Conservation (phyloP, 2,888 invertebrate species). For the Tricholauxania praeusta region DNA sequence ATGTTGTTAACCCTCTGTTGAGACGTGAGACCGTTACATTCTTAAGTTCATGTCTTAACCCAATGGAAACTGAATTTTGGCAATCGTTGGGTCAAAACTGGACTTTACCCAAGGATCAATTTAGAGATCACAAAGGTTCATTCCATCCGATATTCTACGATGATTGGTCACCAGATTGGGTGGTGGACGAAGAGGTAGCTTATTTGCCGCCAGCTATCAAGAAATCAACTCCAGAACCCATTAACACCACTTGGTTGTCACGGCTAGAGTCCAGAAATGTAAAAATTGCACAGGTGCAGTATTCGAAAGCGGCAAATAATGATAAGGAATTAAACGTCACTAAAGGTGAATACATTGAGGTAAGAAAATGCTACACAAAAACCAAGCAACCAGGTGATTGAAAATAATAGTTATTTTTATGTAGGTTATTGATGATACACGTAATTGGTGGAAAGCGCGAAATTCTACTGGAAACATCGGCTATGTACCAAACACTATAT, state of each 20-base stretch:
- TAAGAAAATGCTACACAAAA: slow-evolving; percentile 62
- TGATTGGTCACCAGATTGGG: slow-evolving; percentile 94
- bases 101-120: slow-evolving; percentile 93
- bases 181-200: slow-evolving; percentile 81
- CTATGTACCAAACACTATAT: slow-evolving; percentile 97
- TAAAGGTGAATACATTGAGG: slow-evolving; percentile 95
- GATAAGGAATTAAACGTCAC: slow-evolving; percentile 96
- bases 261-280: slow-evolving; percentile 77
- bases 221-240: slow-evolving; percentile 51
- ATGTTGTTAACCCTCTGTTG: slow-evolving; percentile 90
- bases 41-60: slow-evolving; percentile 92
- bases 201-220: slow-evolving; percentile 58
- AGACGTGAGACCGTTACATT: slow-evolving; percentile 93
- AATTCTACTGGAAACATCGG: slow-evolving; percentile 88
- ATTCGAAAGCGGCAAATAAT: slow-evolving; percentile 95
- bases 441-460: slow-evolving; percentile 98
- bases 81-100: slow-evolving; percentile 95
- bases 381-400: background rate
- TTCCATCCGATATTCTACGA: slow-evolving; percentile 98
- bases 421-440: slow-evolving; percentile 92
- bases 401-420: background rate
- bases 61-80: slow-evolving; percentile 97
- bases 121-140: slow-evolving; percentile 89
- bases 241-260: slow-evolving; percentile 74
- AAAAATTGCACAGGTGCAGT: slow-evolving; percentile 88